A percentile compares a stretch with the other conserved stretches of the same genome.
Conservation (phyloP, 2,888 invertebrate species). For the Serrognathus titanus region DNA sequence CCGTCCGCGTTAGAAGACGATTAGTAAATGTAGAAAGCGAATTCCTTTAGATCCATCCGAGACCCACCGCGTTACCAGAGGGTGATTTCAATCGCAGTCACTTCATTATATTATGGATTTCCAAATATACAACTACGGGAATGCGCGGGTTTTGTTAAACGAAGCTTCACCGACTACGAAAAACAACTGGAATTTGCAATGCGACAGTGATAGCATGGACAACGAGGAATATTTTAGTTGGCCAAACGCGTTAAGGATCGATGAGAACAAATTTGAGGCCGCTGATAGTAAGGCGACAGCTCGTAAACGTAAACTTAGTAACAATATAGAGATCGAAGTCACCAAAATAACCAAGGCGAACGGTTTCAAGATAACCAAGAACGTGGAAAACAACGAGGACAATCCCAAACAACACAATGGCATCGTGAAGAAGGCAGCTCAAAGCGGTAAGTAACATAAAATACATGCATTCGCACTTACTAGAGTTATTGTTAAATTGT, state of each 20-base stretch:
- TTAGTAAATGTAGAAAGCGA: conserved; percentile 6
- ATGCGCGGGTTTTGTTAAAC: conserved; percentile 38
- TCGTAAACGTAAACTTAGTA: conserved; percentile 31
- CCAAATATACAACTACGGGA: conserved; percentile 42
- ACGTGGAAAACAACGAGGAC: conserved; percentile 2
- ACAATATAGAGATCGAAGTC: conserved; percentile 1
- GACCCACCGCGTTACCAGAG: neutral
- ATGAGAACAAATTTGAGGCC: conserved; percentile 29
- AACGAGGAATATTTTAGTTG: conserved; percentile 47
- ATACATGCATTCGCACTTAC: neutral
- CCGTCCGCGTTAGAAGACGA: conserved; percentile 7
- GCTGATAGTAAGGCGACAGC: conserved; percentile 23
- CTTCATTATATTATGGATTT: conserved; percentile 45
- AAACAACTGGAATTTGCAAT: conserved; percentile 40
- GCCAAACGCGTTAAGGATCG: conserved; percentile 43
- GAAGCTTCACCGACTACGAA: conserved; percentile 26
- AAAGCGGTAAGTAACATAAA: conserved; percentile 11
- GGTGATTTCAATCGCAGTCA: neutral
- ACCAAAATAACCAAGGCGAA: conserved; percentile 8
- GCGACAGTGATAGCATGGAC: conserved; percentile 38
- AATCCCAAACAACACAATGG: conserved; percentile 1
- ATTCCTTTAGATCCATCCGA: neutral
- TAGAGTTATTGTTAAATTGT: too few relatives aligned
- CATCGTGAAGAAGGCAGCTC: conserved; percentile 8
- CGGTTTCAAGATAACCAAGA: conserved; percentile 11